Base-by-base conservation (phyloP, 2,797 vertebrate genomes). In the Eurystomus glaucurus region DNA sequence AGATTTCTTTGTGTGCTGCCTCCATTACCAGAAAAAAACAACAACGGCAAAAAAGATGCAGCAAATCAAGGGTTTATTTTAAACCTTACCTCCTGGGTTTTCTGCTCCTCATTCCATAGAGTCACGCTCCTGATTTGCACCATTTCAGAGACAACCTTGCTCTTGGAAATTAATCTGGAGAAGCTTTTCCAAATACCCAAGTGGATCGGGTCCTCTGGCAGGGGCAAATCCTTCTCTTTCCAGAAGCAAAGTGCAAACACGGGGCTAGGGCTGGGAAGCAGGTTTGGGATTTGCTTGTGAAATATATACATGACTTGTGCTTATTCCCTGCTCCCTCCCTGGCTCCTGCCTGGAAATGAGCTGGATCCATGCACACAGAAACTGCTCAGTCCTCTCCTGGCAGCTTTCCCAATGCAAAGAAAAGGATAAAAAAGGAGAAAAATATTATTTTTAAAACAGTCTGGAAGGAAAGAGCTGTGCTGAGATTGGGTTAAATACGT, bases 371-470 rank as follows among this genome's bases (percentile, higher is more conserved):
- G 50, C 58, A 84, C 87, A 85, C 54, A 89, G 77, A 89, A 80
- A 58, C 69, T 76, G 58, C 54, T 84, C 81, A 87, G 88, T 76
- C 76, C 81, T 91, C 51, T 37, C 60, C 58, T 89, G 91, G 91
- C 85, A 91, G 50, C 50, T 86, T 80, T 68, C 88, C 88, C 58
- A 31, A 37, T 2, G 28, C 28, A 62, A 89, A 86, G 81, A 86
- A 95, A 79, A 79, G 54, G 52, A 66, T 31, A 29, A 41, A 62
- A 64, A 71, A 28, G 35, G 31, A 71, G 65, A 41, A 55, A 74
- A 85, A 78, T 74, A 57, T 58, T 74, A 61, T 81, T 87, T 92
- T 92, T 55, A 61, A 88, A 85, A 14, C 48, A 29, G 19, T 37
- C 72, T 71, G 72, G 79, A 93, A 71, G 39, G 62, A 70, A 83